Conservation (phyloP, 2,797 vertebrate species). For the Dermochelys coriacea region DNA sequence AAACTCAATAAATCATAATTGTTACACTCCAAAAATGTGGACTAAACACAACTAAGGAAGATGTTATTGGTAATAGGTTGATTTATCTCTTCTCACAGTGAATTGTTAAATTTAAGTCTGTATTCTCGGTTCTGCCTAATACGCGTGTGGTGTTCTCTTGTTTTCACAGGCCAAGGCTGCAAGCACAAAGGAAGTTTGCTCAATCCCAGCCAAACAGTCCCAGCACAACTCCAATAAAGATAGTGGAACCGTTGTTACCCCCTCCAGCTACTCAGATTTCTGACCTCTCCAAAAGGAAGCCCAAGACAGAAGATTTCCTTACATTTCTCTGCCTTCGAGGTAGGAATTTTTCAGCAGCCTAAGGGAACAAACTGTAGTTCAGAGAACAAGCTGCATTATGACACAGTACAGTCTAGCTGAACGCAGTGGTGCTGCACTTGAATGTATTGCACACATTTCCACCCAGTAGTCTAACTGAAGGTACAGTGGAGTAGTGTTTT, state of each 20-base stretch:
- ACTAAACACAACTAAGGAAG: background rate
- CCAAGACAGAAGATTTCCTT: conserved; percentile 99
- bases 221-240: conserved; percentile 98
- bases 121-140: conserved; percentile 41
- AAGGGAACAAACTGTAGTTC: background rate
- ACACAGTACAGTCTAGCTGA: background rate
- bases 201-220: conserved; percentile 99
- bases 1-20: background rate
- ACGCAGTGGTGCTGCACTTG: background rate
- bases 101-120: background rate
- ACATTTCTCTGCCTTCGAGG: conserved; percentile 99
- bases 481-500: background rate
- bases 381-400: background rate
- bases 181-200: conserved; percentile 99
- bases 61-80: background rate
- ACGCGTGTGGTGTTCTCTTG: conserved; percentile 37
- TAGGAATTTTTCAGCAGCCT: conserved; percentile 68
- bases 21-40: background rate
- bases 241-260: conserved; percentile 90
- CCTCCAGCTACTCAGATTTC: conserved; percentile 92
- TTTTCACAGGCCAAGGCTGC: conserved; percentile 92
- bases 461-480: background rate
- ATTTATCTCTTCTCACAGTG: background rate
- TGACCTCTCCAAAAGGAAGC: conserved; percentile 97
- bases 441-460: background rate